A percentile compares a stretch with the other conserved stretches of the same genome.
phyloP scores from a whole-genome alignment of 2,888 invertebrate genomes.

The Eupelmus urozonus region DNA sequence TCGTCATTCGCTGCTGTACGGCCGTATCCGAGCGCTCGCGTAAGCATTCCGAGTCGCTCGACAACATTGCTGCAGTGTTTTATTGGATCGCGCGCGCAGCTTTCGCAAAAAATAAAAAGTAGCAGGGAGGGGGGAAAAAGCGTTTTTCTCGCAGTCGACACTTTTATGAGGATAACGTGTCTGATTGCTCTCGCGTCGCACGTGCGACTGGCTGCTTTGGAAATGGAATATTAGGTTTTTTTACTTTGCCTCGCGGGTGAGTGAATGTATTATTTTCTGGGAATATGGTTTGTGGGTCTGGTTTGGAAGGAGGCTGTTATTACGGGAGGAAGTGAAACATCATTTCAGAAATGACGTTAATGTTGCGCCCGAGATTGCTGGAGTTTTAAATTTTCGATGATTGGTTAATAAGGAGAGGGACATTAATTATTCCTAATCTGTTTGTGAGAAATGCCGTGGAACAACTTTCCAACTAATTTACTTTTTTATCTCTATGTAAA shows the following conservation, averaged over 20 bases:
- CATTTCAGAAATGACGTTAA: too few relatives aligned
- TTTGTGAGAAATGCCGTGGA: too few relatives aligned
- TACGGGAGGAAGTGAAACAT: too few relatives aligned
- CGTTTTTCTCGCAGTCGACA: not conserved
- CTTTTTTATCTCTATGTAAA: too few relatives aligned
- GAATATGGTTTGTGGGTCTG: too few relatives aligned
- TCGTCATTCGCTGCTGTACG: slow-evolving; percentile 7
- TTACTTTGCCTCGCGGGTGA: not conserved
- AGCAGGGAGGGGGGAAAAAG: not conserved
- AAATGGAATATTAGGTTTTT: not conserved
- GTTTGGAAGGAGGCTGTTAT: too few relatives aligned
- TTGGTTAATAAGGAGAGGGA: too few relatives aligned
- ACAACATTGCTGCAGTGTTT: not conserved
- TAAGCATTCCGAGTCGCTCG: slow-evolving; percentile 26
- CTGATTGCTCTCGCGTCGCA: slow-evolving; percentile 4
- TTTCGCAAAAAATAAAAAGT: not conserved
- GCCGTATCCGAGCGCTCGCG: not conserved
- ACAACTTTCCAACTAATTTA: too few relatives aligned
- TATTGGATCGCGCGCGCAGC: slow-evolving; percentile 9
- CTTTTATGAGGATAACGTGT: slow-evolving; percentile 10
- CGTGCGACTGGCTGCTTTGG: not conserved
- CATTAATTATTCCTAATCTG: too few relatives aligned
- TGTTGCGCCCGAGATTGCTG: too few relatives aligned
- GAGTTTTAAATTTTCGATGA: too few relatives aligned
- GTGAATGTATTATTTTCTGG: too few relatives aligned